Percentiles rank a stretch among this genome's conserved stretches.
These are phyloP conservation scores for Glossophaga mutica DNA, from an alignment of 2,797 vertebrate species.

Conservation along the genomic window DNA sequence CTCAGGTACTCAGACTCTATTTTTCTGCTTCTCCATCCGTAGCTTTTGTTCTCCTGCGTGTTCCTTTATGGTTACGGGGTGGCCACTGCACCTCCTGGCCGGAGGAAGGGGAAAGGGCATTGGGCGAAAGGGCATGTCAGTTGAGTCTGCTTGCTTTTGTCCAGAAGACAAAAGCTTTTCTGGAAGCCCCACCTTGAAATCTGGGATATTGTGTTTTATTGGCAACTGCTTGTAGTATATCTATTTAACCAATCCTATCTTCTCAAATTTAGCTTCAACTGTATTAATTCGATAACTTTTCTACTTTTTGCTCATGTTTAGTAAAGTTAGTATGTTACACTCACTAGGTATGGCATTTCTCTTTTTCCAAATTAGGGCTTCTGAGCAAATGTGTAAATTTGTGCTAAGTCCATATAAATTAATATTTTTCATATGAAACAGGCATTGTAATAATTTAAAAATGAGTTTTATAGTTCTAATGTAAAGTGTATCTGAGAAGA, in stretches of 20 bases:
- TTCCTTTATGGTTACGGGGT: not conserved
- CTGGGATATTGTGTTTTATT: not conserved
- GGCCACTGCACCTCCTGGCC: not conserved
- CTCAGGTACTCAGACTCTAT: not conserved
- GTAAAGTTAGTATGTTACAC: not conserved
- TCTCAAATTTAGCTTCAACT: not conserved
- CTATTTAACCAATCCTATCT: not conserved
- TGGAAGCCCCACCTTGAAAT: not conserved
- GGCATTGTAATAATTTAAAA: slow-evolving; percentile 1
- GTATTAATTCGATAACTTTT: not conserved
- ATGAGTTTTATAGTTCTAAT: not conserved
- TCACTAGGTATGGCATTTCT: not conserved
- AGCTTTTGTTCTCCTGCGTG: not conserved
- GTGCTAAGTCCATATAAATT: slow-evolving; percentile 1
- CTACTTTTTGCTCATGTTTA: not conserved
- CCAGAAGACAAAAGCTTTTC: not conserved
- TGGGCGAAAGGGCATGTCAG: not conserved
- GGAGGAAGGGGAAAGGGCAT: not conserved
- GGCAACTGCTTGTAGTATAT: not conserved
- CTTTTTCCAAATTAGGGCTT: slow-evolving; percentile 32
- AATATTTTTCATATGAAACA: slow-evolving; percentile 42
- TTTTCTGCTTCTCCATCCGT: not conserved
- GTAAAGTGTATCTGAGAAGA: not conserved
- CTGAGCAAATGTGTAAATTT: slow-evolving; percentile 22
- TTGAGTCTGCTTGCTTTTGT: not conserved